Evolutionary conservation across 2,113 vertebrate genomes (phyloP).

Genomic region (Vidua chalybeata): DNA sequence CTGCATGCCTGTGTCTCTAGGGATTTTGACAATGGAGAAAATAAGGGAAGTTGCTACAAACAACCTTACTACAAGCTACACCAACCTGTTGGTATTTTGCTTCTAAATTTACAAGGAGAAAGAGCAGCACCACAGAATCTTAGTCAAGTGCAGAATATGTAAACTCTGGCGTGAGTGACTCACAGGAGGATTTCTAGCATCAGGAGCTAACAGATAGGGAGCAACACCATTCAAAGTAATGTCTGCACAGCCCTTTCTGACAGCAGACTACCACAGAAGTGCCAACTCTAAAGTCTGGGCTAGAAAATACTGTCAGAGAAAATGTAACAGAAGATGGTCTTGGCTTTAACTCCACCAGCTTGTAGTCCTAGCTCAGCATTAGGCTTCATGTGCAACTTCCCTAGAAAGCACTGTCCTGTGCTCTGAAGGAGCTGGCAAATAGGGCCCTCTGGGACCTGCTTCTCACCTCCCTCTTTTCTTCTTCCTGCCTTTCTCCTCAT

Average conservation of each 20-base stretch:
- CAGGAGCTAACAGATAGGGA: background rate
- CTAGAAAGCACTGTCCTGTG: background rate
- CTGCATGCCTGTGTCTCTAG: background rate
- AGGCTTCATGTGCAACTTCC: background rate
- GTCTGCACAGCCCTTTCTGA: background rate
- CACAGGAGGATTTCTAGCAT: background rate
- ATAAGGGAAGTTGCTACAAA: background rate
- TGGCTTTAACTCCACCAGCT: background rate
- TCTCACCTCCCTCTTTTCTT: background rate
- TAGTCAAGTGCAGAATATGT: background rate
- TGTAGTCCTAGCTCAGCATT: background rate
- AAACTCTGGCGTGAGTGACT: background rate
- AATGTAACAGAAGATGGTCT: background rate
- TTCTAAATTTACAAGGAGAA: background rate
- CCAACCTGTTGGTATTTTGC: background rate
- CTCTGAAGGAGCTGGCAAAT: background rate
- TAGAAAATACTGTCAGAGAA: background rate
- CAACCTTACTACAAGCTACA: background rate
- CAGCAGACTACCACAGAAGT: background rate
- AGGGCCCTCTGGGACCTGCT: background rate
- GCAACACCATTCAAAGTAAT: background rate
- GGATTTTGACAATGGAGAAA: background rate
- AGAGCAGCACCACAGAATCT: background rate
- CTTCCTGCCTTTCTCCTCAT: background rate
- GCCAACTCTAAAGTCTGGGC: background rate